Percentiles rank a stretch among this genome's conserved stretches.
Evolutionary conservation across 2,888 invertebrate genomes (phyloP).

Genomic region (Sipha maydis): DNA sequence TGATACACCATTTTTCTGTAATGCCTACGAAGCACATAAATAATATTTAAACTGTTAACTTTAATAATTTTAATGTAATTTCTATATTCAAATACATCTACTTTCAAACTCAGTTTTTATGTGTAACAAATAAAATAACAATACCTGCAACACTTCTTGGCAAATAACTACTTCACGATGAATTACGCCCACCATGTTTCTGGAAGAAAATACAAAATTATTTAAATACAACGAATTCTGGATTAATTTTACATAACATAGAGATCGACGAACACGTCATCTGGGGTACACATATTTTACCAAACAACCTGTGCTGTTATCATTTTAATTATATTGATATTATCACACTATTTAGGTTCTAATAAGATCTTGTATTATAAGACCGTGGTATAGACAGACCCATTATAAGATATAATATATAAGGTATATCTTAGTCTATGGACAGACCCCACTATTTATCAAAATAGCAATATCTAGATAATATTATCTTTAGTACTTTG

Average conservation of each 20-base stretch:
- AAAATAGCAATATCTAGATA: no score
- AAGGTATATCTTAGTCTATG: no score
- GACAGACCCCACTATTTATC: no score
- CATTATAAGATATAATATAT: no score
- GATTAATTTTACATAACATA: background rate
- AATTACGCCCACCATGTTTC: background rate
- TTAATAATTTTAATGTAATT: background rate
- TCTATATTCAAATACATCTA: background rate
- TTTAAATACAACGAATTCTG: background rate
- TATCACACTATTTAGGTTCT: background rate
- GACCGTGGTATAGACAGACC: no score
- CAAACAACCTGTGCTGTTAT: background rate
- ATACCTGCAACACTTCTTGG: constrained; percentile 44
- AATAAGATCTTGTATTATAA: no score
- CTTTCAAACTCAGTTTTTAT: background rate
- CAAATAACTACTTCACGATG: constrained; percentile 28
- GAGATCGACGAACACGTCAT: background rate
- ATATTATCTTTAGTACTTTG: no score
- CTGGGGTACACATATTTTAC: background rate
- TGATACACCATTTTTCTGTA: background rate
- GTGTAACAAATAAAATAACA: background rate
- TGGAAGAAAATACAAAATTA: background rate
- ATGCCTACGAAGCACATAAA: background rate
- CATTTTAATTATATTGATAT: background rate
- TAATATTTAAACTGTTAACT: no score